Conservation (phyloP, 2,797 vertebrate species). For the Astyanax mexicanus region DNA sequence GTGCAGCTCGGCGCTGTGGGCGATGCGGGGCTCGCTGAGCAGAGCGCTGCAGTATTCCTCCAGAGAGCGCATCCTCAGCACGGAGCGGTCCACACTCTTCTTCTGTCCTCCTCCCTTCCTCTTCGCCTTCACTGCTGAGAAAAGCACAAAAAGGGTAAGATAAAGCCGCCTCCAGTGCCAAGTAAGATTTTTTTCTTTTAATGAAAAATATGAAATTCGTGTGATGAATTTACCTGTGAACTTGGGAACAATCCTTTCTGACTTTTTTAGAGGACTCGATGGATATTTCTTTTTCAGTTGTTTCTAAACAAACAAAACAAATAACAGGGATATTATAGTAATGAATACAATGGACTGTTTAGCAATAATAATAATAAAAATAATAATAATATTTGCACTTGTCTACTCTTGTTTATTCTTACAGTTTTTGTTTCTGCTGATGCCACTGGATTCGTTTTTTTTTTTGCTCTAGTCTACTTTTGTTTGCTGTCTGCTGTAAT, state of each 20-base stretch:
- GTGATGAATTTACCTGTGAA: constrained; percentile 70
- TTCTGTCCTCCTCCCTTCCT: constrained; percentile 60
- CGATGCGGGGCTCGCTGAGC: constrained; percentile 67
- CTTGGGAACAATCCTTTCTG: constrained; percentile 73
- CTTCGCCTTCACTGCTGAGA: constrained; percentile 46
- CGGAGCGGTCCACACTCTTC: constrained; percentile 64
- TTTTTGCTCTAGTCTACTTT: too few relatives aligned
- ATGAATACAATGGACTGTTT: neutral
- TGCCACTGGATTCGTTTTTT: too few relatives aligned
- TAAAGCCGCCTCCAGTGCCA: too few relatives aligned
- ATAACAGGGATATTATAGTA: neutral
- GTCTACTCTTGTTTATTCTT: too few relatives aligned
- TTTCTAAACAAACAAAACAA: constrained; percentile 63
- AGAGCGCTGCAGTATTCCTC: constrained; percentile 83
- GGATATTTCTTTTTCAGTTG: constrained; percentile 75
- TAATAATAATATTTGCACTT: neutral
- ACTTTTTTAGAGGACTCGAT: constrained; percentile 48
- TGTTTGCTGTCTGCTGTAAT: too few relatives aligned
- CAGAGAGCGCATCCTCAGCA: constrained; percentile 79
- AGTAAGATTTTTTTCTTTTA: neutral
- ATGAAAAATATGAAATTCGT: neutral
- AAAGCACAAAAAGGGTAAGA: too few relatives aligned
- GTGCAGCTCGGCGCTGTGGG: constrained; percentile 71
- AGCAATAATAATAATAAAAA: neutral
- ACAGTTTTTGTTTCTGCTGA: too few relatives aligned